phyloP scores from a whole-genome alignment of 2,797 vertebrate species.

The Sebastolobus alascanus region DNA sequence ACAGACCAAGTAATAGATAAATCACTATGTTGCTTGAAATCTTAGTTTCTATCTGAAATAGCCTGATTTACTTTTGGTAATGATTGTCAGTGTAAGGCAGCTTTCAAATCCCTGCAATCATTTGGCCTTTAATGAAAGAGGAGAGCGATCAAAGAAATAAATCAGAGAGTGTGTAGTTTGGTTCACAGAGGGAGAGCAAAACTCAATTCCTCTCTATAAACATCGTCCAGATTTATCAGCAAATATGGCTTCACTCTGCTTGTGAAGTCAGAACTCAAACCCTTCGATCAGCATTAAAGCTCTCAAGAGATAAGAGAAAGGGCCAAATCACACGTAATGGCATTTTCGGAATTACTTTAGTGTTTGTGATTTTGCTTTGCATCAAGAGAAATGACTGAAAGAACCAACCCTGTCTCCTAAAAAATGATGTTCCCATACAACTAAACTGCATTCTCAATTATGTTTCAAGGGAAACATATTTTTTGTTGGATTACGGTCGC shows the following conservation, averaged over 20 bases:
- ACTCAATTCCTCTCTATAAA: not conserved
- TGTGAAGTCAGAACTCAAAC: not conserved
- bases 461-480: no score
- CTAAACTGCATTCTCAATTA: no score
- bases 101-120: conserved; percentile 35
- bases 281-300: not conserved
- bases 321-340: not conserved
- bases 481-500: no score
- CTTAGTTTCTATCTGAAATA: conserved; percentile 4
- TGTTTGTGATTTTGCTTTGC: no score
- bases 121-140: conserved; percentile 32
- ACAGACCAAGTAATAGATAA: conserved; percentile 8
- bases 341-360: not conserved
- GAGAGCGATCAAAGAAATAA: conserved; percentile 29
- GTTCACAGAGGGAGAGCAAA: not conserved
- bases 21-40: conserved; percentile 8
- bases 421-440: no score
- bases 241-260: not conserved
- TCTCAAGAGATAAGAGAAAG: not conserved
- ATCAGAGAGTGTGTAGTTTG: not conserved
- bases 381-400: no score
- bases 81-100: not conserved
- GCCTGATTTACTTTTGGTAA: conserved; percentile 23
- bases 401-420: no score
- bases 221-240: conserved; percentile 6